These are phyloP conservation scores for Apotomis capreana DNA, from an alignment of 2,888 invertebrate genomes.

Conservation along the genomic window DNA sequence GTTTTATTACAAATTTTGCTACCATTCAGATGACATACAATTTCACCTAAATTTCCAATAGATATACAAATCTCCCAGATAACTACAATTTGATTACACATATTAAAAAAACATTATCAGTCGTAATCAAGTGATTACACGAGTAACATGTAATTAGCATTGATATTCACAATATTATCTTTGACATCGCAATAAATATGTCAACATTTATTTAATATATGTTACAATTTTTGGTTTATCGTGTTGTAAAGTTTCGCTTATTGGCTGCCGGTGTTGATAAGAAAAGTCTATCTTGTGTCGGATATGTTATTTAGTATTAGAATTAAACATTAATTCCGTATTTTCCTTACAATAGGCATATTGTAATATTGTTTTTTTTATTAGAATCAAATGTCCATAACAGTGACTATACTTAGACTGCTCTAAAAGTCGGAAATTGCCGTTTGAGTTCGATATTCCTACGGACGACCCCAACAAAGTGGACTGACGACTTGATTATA, in stretches of 20 bases:
- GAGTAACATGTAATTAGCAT: constrained; percentile 59
- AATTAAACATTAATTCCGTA: too few relatives aligned
- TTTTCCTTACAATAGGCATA: too few relatives aligned
- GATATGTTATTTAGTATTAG: background rate
- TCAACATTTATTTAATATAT: constrained; percentile 27
- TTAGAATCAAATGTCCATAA: too few relatives aligned
- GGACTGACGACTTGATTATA: too few relatives aligned
- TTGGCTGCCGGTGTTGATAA: background rate
- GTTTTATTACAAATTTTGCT: background rate
- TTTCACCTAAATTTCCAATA: constrained; percentile 9
- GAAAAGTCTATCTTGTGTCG: background rate
- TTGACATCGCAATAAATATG: constrained; percentile 46
- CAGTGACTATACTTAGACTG: too few relatives aligned
- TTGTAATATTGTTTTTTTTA: too few relatives aligned
- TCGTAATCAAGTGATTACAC: constrained; percentile 56
- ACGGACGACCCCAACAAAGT: too few relatives aligned
- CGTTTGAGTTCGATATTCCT: too few relatives aligned
- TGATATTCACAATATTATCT: constrained; percentile 50
- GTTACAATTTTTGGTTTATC: constrained; percentile 20
- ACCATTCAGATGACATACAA: background rate
- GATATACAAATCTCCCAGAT: constrained; percentile 30
- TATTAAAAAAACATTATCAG: constrained; percentile 30
- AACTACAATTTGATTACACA: constrained; percentile 39
- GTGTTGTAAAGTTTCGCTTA: constrained; percentile 17
- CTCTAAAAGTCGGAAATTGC: too few relatives aligned